phyloP scores from a whole-genome alignment of 2,888 invertebrate species.

The Pachymerium ferrugineum region DNA sequence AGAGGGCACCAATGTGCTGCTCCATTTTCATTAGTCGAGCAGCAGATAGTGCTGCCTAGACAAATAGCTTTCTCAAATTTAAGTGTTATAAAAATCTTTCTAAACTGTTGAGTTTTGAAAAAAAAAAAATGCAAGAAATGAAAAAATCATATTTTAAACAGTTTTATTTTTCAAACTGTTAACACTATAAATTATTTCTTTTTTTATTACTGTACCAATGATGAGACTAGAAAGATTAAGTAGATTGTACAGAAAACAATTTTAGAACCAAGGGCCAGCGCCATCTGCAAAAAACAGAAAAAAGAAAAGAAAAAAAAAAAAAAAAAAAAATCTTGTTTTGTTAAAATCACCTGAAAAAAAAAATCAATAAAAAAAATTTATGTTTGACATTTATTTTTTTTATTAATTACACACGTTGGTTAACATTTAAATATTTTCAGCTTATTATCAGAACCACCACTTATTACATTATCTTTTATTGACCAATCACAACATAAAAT shows the following conservation, averaged over 20 bases:
- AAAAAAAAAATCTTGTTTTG: constrained; percentile 29
- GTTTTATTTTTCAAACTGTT: constrained; percentile 34
- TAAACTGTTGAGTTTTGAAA: constrained; percentile 29
- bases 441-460: constrained; percentile 89
- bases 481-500: constrained; percentile 93
- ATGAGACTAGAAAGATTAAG: constrained; percentile 2
- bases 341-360: constrained; percentile 21
- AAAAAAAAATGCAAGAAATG: constrained; percentile 30
- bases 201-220: constrained; percentile 30
- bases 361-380: constrained; percentile 31
- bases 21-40: constrained; percentile 6
- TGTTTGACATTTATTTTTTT: constrained; percentile 30
- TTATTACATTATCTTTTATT: constrained; percentile 73
- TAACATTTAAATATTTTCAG: constrained; percentile 54
- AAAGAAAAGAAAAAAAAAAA: background rate
- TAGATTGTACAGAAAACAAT: constrained; percentile 30
- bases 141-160: constrained; percentile 32
- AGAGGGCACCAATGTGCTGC: background rate
- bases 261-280: constrained; percentile 31
- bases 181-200: constrained; percentile 32
- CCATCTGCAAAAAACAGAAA: background rate
- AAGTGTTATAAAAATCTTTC: constrained; percentile 28
- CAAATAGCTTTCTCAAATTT: constrained; percentile 5
- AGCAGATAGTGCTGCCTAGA: constrained; percentile 15
- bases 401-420: background rate